Evolutionary conservation across 2,797 vertebrate species (phyloP), one percentile per base, ranked within the genome.

Genomic region (Pampus argenteus): DNA sequence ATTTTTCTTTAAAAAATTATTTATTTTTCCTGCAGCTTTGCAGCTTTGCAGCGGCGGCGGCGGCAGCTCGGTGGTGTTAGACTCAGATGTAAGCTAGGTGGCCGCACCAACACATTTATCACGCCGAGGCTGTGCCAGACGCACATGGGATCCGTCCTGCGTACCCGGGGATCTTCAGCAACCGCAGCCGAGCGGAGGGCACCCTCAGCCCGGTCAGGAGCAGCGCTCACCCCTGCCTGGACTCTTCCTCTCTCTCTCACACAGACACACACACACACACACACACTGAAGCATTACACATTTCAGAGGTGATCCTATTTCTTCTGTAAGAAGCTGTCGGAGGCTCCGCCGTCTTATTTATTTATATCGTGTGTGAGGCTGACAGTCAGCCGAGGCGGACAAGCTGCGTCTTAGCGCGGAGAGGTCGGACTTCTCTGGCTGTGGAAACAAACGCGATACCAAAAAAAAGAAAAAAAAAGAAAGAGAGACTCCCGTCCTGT

Each of bases 11-110:
- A 0, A 8, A 26, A n/a, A 40, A 69, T 1, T 44, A 25, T 76
- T 69, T 66, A 4, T 66, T 58, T 80, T 42, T 36, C 9, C 23
- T 2, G n/a, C 55, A 56, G 51, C 8, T 51, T 63, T 44, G 2
- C 26, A 5, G 70, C 36, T 59, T 40, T 40, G 57, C 45, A 25
- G 55, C 42, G 9, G 51, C 49, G 31, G 61, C 70, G 52, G 57
- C 45, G 25, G 71, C 73, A 17, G 69, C 47, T 51, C 66, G 52
- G 78, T 55, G 79, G 76, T 71, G 84, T 82, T 74, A 56, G 78
- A 82, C 72, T 68, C 55, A 75, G 72, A 38, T 73, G 87, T 87
- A 82, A 90, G 89, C 89, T 91, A 86, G 91, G 87, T 91, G 92
- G 91, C 91, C 88, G 89, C 89, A 86, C 86, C 40, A 63, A 71